phyloP scores from a whole-genome alignment of 2,113 vertebrate species.

The Anarhynchus alexandrinus region DNA sequence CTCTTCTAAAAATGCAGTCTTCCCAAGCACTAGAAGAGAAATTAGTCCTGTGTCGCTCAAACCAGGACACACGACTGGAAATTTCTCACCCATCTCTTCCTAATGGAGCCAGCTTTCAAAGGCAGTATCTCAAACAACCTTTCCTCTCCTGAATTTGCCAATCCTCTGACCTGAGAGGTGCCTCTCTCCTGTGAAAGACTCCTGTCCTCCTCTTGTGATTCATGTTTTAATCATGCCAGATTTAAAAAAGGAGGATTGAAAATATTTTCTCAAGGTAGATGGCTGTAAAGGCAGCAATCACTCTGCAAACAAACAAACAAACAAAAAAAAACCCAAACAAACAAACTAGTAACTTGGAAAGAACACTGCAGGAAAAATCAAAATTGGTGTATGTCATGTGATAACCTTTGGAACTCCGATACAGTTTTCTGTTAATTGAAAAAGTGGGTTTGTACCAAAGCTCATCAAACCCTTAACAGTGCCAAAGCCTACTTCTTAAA shows the following conservation, averaged over 20 bases:
- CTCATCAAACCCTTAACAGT: background rate
- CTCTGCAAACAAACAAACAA: background rate
- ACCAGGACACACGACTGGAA: background rate
- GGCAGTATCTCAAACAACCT: background rate
- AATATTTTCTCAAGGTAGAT: background rate
- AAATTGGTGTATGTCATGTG: background rate
- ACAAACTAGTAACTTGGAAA: background rate
- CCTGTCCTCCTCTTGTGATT: background rate
- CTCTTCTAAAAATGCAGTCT: too few relatives aligned
- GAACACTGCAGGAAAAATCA: background rate
- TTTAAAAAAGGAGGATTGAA: background rate
- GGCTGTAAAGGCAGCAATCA: background rate
- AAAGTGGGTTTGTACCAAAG: background rate
- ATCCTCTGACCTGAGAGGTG: background rate
- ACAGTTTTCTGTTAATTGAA: background rate
- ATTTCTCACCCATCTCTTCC: background rate
- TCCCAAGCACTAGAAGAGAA: too few relatives aligned
- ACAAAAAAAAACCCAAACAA: too few relatives aligned
- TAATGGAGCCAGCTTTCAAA: background rate
- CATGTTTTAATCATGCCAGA: background rate
- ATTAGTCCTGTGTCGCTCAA: too few relatives aligned
- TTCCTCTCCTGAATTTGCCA: background rate
- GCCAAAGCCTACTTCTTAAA: background rate
- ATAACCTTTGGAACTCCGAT: background rate
- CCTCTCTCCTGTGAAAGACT: background rate